Evolutionary conservation across 2,113 vertebrate genomes (phyloP).

Genomic region (Triplophysa tibetana): DNA sequence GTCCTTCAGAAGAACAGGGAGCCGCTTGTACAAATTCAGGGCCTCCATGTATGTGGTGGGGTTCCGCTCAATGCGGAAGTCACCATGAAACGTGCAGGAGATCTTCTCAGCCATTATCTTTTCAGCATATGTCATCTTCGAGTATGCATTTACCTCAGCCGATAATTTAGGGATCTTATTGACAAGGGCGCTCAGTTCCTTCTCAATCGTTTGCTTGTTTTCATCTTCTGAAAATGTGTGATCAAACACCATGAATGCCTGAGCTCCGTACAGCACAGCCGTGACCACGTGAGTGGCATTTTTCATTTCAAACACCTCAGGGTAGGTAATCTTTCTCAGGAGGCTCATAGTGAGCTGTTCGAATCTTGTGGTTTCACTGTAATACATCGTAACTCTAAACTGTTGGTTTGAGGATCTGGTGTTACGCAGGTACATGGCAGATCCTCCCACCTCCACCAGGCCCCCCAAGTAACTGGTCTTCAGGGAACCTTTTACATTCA

Average conservation of each 20-base stretch:
- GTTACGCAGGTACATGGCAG: constrained; percentile 62
- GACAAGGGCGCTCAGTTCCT: constrained; percentile 45
- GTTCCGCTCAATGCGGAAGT: constrained; percentile 51
- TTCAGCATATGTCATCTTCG: constrained; percentile 42
- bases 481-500: constrained; percentile 32
- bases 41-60: constrained; percentile 60
- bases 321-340: constrained; percentile 57
- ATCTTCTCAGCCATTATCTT: constrained; percentile 45
- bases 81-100: constrained; percentile 64
- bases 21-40: constrained; percentile 57
- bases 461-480: constrained; percentile 62
- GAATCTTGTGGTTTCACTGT: constrained; percentile 56
- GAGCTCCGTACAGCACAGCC: constrained; percentile 31
- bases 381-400: constrained; percentile 57
- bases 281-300: constrained; percentile 40
- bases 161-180: constrained; percentile 24
- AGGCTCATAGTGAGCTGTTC: constrained; percentile 59
- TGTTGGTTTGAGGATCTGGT: constrained; percentile 51
- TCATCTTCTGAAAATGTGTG: constrained; percentile 44
- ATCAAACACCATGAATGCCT: not conserved
- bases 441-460: constrained; percentile 58
- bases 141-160: constrained; percentile 23
- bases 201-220: constrained; percentile 50
- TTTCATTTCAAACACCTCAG: constrained; percentile 24
- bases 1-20: constrained; percentile 12